A percentile compares a stretch with the other conserved stretches of the same genome.
These are phyloP conservation scores for Hippoglossus stenolepis DNA, from an alignment of 2,113 vertebrate genomes.

Conservation along the genomic window DNA sequence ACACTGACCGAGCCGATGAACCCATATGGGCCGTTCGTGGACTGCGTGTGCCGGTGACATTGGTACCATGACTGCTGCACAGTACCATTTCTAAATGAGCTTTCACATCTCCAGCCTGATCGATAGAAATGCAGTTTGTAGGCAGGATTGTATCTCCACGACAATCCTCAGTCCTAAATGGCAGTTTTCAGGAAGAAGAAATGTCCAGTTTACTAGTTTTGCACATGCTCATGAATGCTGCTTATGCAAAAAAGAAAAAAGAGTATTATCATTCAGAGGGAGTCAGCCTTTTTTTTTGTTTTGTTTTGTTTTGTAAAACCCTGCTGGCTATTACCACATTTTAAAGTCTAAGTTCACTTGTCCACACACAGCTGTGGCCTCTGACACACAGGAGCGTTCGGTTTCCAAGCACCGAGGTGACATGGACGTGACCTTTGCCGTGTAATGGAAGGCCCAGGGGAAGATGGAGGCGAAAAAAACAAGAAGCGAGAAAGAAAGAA, in stretches of 20 bases:
- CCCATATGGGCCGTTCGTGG: constrained; percentile 20
- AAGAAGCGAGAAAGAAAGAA: constrained; percentile 1
- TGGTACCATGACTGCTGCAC: constrained; percentile 16
- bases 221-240: constrained; percentile 25
- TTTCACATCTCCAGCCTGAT: constrained; percentile 1
- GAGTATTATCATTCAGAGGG: constrained; percentile 18
- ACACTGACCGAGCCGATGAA: constrained; percentile 21
- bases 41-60: constrained; percentile 14
- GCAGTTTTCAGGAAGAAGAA: constrained; percentile 4
- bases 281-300: constrained; percentile 34
- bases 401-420: constrained; percentile 46
- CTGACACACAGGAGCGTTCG: constrained; percentile 47
- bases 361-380: constrained; percentile 50
- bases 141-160: constrained; percentile 24
- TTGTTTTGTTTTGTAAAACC: constrained; percentile 10
- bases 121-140: neutral
- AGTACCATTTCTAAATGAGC: constrained; percentile 26
- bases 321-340: constrained; percentile 35
- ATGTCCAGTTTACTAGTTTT: constrained; percentile 27
- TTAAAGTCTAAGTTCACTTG: constrained; percentile 38
- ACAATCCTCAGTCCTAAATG: neutral
- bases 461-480: constrained; percentile 15
- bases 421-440: constrained; percentile 56
- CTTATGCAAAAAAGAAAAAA: constrained; percentile 13
- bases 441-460: constrained; percentile 46